Evolutionary conservation across 2,113 vertebrate species (phyloP).

Genomic region (Semnopithecus entellus): DNA sequence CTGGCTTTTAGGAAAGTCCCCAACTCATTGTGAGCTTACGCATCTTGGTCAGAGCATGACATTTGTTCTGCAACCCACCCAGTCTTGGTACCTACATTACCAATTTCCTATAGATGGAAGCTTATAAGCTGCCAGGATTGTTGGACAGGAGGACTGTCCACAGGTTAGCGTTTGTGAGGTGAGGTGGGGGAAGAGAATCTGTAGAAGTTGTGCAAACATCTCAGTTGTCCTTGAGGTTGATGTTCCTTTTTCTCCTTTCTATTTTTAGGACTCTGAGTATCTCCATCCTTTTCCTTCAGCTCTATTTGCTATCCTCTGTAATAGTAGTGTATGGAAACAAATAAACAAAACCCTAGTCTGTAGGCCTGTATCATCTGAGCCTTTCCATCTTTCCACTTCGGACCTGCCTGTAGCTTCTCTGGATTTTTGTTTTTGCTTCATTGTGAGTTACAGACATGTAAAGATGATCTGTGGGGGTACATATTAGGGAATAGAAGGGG

Average conservation of each 20-base stretch:
- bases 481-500: not conserved
- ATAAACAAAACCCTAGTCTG: not conserved
- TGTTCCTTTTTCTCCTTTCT: not conserved
- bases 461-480: not conserved
- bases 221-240: not conserved
- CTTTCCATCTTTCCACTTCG: not conserved
- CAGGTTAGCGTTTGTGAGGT: not conserved
- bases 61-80: not conserved
- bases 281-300: not conserved
- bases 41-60: not conserved
- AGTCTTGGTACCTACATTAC: not conserved
- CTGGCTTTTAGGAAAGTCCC: not conserved
- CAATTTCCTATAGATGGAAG: not conserved
- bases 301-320: not conserved
- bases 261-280: not conserved
- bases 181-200: not conserved
- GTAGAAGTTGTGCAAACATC: not conserved
- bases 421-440: not conserved
- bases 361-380: not conserved
- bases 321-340: not conserved
- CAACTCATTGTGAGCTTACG: not conserved
- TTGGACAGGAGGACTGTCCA: not conserved
- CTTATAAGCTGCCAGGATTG: not conserved
- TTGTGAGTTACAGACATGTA: not conserved
- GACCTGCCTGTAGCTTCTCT: not conserved